Conservation (phyloP, 2,888 invertebrate genomes). For the Lamellibrachia columna region DNA sequence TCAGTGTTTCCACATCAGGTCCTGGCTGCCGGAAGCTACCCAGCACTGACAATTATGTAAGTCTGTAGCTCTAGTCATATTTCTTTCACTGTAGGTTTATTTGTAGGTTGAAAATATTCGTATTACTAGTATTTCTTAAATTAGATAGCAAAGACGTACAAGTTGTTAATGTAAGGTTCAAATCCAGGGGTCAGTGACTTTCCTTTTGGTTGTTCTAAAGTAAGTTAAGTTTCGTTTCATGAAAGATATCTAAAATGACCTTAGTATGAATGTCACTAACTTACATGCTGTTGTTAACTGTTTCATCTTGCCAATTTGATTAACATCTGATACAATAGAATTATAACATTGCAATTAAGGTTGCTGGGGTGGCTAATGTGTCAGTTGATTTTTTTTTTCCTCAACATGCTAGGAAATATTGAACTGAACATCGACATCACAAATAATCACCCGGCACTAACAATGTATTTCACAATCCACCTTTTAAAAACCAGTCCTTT, state of each 20-base stretch:
- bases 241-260: too few relatives aligned
- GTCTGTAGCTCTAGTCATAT: not conserved
- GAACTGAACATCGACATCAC: too few relatives aligned
- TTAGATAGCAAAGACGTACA: not conserved
- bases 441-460: too few relatives aligned
- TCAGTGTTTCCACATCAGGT: constrained; percentile 52
- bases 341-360: too few relatives aligned
- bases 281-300: not conserved
- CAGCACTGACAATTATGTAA: constrained; percentile 31
- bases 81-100: not conserved
- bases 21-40: constrained; percentile 46
- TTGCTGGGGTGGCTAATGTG: too few relatives aligned
- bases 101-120: not conserved
- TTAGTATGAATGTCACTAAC: too few relatives aligned
- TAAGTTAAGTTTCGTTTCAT: too few relatives aligned
- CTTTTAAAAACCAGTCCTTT: too few relatives aligned
- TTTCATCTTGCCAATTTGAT: not conserved
- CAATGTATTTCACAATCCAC: too few relatives aligned
- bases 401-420: too few relatives aligned
- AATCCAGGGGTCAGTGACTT: not conserved
- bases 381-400: too few relatives aligned
- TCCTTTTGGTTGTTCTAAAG: too few relatives aligned
- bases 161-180: not conserved
- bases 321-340: not conserved
- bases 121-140: not conserved